Conservation (phyloP, 2,797 vertebrate genomes). For the Adelosebastes latens region DNA sequence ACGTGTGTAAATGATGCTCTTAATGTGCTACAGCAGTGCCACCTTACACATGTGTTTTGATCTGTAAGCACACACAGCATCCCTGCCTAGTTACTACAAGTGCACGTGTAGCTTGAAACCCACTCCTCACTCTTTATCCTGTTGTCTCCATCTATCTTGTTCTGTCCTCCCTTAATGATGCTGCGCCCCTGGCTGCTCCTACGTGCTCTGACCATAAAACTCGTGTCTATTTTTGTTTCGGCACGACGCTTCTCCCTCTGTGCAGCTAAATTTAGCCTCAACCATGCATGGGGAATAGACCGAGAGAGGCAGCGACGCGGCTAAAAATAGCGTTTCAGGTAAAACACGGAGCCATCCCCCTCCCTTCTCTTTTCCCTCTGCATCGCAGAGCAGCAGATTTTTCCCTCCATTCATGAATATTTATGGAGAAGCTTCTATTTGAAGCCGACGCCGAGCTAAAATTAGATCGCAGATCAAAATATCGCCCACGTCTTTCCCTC, state of each 20-base stretch:
- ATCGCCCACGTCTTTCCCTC: conserved; percentile 68
- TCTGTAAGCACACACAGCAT: background rate
- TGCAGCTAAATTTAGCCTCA: conserved; percentile 68
- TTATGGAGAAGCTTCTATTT: conserved; percentile 71
- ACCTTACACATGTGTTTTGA: background rate
- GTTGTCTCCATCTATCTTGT: conserved; percentile 17
- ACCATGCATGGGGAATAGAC: conserved; percentile 27
- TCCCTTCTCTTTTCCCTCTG: conserved; percentile 25
- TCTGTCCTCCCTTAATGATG: conserved; percentile 49
- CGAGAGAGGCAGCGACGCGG: conserved; percentile 30
- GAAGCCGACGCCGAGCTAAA: conserved; percentile 65
- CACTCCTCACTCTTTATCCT: background rate
- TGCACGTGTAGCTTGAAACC: background rate
- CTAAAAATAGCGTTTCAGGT: conserved; percentile 79
- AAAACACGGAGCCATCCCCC: conserved; percentile 32
- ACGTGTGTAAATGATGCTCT: background rate
- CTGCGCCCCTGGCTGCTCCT: conserved; percentile 33
- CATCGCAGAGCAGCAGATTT: conserved; percentile 53
- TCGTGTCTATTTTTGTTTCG: conserved; percentile 52
- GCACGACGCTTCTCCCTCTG: conserved; percentile 40
- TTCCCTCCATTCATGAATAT: conserved; percentile 81
- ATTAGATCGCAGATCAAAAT: conserved; percentile 69
- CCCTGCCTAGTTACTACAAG: background rate
- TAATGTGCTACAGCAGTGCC: background rate
- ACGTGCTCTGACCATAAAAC: conserved; percentile 41